Percentiles rank a stretch among this genome's conserved stretches.
These are phyloP conservation scores for Chrysomela aeneicollis DNA, from an alignment of 2,888 invertebrate genomes.

Conservation along the genomic window DNA sequence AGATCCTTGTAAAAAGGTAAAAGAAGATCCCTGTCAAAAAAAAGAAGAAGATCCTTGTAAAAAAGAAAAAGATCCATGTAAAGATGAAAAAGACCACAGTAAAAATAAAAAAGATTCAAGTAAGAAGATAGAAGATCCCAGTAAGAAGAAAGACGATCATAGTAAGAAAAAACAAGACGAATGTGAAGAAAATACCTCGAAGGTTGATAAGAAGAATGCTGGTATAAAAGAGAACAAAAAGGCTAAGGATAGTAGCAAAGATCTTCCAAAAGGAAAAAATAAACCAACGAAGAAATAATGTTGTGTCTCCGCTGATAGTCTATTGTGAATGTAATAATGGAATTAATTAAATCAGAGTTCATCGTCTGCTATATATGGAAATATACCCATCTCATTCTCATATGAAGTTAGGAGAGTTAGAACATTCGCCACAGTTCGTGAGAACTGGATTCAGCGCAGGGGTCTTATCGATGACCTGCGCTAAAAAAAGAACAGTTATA, in stretches of 20 bases:
- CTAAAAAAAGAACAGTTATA: too few species aligned
- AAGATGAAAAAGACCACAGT: conserved; percentile 28
- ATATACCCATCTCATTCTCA: not conserved
- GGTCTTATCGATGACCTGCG: too few species aligned
- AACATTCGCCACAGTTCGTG: too few species aligned
- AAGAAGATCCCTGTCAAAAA: too few species aligned
- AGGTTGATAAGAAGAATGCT: not conserved
- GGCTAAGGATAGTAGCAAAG: not conserved
- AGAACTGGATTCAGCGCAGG: too few species aligned
- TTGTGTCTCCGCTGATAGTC: not conserved
- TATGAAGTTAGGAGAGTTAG: too few species aligned
- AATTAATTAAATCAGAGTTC: not conserved
- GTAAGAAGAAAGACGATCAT: conserved; percentile 20
- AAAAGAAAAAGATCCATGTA: conserved; percentile 37
- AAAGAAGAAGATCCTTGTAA: conserved; percentile 28
- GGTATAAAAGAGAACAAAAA: conserved; percentile 5
- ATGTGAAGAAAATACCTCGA: conserved; percentile 14
- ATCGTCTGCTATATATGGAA: not conserved
- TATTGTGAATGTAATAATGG: not conserved
- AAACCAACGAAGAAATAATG: not conserved
- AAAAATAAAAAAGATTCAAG: conserved; percentile 4
- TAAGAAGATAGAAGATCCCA: conserved; percentile 25
- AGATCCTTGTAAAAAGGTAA: conserved; percentile 36
- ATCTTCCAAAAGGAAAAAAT: not conserved
- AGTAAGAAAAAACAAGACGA: conserved; percentile 25